Conservation (phyloP, 2,113 vertebrate species). For the Oryzias javanicus region DNA sequence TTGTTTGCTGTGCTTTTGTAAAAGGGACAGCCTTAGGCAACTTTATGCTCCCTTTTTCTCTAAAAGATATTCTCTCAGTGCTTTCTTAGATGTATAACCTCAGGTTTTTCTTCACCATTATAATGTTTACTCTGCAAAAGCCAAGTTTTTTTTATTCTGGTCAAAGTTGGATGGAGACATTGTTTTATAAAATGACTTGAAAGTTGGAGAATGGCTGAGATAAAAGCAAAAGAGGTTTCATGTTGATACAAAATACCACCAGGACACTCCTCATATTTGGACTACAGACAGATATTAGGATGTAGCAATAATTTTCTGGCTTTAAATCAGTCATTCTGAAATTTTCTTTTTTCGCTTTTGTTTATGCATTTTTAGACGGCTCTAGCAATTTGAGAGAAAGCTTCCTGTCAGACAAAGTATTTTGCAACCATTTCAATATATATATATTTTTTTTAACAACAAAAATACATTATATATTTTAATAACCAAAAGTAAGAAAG, state of each 20-base stretch:
- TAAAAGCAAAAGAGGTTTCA: conserved; percentile 33
- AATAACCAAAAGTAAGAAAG: background rate
- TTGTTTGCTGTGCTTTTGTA: conserved; percentile 46
- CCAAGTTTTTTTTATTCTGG: conserved; percentile 45
- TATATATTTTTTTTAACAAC: conserved; percentile 12
- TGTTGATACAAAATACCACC: conserved; percentile 20
- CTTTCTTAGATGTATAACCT: conserved; percentile 42
- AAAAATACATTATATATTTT: conserved; percentile 22
- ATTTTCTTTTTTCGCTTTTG: conserved; percentile 37
- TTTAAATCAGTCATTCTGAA: conserved; percentile 32
- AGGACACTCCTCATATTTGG: conserved; percentile 44
- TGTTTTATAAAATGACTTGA: conserved; percentile 53
- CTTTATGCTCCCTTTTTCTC: conserved; percentile 39
- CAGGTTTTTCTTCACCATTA: conserved; percentile 52
- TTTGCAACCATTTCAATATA: conserved; percentile 36
- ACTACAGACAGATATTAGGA: conserved; percentile 54
- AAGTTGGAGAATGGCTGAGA: conserved; percentile 30
- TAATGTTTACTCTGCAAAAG: conserved; percentile 44
- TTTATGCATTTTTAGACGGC: conserved; percentile 33
- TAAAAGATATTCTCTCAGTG: conserved; percentile 20
- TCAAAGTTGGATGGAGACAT: conserved; percentile 39
- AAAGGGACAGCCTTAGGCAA: conserved; percentile 45
- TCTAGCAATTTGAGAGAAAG: conserved; percentile 28
- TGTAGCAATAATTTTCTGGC: conserved; percentile 36
- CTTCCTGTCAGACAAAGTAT: conserved; percentile 29